Percentiles rank a stretch among this genome's conserved stretches.
Conservation (phyloP, 1,140 invertebrate species). For the Aphis craccivora region DNA sequence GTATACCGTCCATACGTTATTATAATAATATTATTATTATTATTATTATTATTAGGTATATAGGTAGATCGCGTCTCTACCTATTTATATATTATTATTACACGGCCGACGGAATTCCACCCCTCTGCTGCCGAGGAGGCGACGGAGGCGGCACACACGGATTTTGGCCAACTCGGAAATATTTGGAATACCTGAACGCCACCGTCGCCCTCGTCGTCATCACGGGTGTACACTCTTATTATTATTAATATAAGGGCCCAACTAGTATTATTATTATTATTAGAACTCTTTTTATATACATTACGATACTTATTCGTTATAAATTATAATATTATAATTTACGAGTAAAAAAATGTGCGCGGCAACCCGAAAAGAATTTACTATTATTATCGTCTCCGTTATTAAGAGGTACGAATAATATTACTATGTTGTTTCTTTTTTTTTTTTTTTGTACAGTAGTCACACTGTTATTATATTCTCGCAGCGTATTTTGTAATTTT, state of each 20-base stretch:
- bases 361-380: neutral
- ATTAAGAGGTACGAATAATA: neutral
- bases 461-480: neutral
- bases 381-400: neutral
- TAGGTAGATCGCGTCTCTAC: neutral
- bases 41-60: too few species aligned
- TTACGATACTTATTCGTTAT: neutral
- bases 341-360: too few species aligned
- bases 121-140: neutral
- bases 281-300: too few species aligned
- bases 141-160: neutral
- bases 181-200: neutral
- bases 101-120: neutral
- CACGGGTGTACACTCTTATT: neutral
- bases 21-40: neutral
- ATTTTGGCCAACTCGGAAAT: slow-evolving; percentile 40
- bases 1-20: neutral
- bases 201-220: too few species aligned
- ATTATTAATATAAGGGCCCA: too few species aligned
- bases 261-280: neutral
- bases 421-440: neutral
- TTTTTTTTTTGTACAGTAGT: neutral
- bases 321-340: neutral
- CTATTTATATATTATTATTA: neutral
- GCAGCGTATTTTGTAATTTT: neutral